phyloP scores from a whole-genome alignment of 1,140 invertebrate genomes.

The Sminthurides bifidus region DNA sequence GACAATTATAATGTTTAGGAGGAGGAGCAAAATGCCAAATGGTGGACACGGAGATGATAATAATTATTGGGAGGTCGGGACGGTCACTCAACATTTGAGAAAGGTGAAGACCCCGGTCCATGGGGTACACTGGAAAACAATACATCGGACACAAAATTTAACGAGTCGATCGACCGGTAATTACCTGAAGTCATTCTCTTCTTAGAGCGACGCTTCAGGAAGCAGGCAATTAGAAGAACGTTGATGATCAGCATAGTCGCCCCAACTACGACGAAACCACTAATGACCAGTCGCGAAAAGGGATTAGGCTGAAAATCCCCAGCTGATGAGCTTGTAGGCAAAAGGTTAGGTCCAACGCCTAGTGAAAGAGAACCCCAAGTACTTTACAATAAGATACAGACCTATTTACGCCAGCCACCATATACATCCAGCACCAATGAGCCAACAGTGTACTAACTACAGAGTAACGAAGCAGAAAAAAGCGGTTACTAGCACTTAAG shows the following conservation, averaged over 20 bases:
- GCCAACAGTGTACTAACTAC: no score
- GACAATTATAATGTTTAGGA: conserved; percentile 69
- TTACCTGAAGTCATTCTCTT: conserved; percentile 52
- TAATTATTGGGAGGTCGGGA: conserved; percentile 56
- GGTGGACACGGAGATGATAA: conserved; percentile 68
- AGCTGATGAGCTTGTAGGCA: conserved; percentile 12
- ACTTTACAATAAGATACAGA: no score
- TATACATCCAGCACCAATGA: background rate
- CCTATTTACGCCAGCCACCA: no score
- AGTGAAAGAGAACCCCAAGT: conserved; percentile 5
- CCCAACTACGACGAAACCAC: conserved; percentile 58
- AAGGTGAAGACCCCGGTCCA: conserved; percentile 40
- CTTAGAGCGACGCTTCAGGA: conserved; percentile 61
- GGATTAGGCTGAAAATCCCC: conserved; percentile 28
- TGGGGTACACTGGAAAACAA: conserved; percentile 38
- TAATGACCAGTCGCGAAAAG: conserved; percentile 49
- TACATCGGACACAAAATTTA: conserved; percentile 17
- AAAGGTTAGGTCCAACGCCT: conserved; percentile 26
- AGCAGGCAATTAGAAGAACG: conserved; percentile 74
- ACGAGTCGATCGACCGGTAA: conserved; percentile 38
- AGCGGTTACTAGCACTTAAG: no score
- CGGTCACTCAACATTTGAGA: conserved; percentile 53
- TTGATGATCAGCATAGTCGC: conserved; percentile 61
- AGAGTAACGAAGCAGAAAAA: no score
- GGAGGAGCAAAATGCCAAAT: conserved; percentile 61